Conservation (phyloP, 2,797 vertebrate species). For the Novumbra hubbsi region DNA sequence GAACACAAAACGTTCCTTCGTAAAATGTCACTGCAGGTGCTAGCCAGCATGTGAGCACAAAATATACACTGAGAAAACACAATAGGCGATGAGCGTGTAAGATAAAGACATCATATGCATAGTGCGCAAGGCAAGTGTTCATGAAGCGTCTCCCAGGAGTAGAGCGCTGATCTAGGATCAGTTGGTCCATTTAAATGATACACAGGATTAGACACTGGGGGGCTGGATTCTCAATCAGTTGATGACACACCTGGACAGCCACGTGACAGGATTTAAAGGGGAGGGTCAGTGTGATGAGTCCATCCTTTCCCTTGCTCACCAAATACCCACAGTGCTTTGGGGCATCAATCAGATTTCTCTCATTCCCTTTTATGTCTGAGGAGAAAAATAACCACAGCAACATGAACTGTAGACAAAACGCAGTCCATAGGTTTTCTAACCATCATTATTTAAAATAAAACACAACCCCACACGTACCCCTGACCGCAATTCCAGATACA, state of each 20-base stretch:
- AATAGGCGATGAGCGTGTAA: too few species aligned
- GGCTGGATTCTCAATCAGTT: constrained; percentile 19
- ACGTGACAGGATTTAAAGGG: constrained; percentile 69
- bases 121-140: background rate
- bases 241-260: constrained; percentile 67
- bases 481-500: constrained; percentile 60
- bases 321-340: constrained; percentile 72
- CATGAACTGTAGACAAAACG: constrained; percentile 1
- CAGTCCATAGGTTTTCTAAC: constrained; percentile 15
- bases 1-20: too few species aligned
- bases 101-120: too few species aligned
- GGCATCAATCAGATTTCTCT: constrained; percentile 52
- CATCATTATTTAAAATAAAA: background rate
- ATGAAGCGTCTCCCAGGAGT: background rate
- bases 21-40: too few species aligned
- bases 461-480: constrained; percentile 55
- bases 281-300: constrained; percentile 57
- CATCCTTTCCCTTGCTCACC: constrained; percentile 54
- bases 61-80: too few species aligned
- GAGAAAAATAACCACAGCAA: background rate
- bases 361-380: constrained; percentile 55
- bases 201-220: background rate
- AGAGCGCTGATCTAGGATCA: background rate
- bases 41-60: too few species aligned
- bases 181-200: background rate